Percentiles rank a stretch among this genome's conserved stretches.
These are phyloP conservation scores for Macrotus californicus DNA, from an alignment of 2,113 vertebrate genomes.

Conservation along the genomic window DNA sequence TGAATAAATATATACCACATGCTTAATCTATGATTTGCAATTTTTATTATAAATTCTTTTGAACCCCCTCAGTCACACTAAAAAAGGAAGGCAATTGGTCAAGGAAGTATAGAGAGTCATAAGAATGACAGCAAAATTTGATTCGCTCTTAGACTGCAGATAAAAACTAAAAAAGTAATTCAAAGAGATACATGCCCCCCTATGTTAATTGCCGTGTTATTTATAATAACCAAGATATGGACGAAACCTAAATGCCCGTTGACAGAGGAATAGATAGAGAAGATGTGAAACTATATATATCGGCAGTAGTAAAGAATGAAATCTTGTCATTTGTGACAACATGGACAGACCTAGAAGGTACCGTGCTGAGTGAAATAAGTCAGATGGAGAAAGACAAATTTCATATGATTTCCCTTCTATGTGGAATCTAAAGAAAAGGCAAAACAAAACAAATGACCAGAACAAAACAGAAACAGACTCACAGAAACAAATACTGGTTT, in stretches of 20 bases:
- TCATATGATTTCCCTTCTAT: neutral
- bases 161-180: neutral
- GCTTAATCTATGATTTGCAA: neutral
- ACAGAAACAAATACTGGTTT: neutral
- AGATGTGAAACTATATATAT: neutral
- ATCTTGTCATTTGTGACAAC: neutral
- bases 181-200: neutral
- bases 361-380: neutral
- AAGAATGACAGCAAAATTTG: conserved; percentile 11
- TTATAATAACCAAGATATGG: neutral
- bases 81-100: neutral
- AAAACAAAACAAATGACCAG: no score
- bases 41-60: conserved; percentile 18
- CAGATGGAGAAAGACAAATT: neutral
- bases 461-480: neutral
- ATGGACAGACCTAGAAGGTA: neutral
- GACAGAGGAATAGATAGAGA: neutral
- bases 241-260: neutral
- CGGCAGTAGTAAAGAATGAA: neutral
- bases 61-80: neutral
- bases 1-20: neutral
- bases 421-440: neutral
- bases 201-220: neutral
- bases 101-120: neutral
- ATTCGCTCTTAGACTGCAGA: neutral